These are phyloP conservation scores for Ypsolopha scabrella DNA, from an alignment of 2,888 invertebrate species.

Conservation along the genomic window DNA sequence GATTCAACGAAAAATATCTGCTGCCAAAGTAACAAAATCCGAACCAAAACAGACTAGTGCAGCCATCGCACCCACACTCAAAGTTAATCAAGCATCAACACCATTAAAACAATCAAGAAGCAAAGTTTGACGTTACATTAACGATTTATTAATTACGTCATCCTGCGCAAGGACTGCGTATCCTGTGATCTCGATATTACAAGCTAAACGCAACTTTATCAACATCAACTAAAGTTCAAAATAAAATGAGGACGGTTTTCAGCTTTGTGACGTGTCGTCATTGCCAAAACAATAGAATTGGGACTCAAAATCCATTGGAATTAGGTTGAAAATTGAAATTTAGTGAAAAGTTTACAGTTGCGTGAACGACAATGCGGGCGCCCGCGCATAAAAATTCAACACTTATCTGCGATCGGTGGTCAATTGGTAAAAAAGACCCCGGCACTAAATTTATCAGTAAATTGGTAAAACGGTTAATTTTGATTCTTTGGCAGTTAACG, in stretches of 20 bases:
- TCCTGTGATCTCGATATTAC: background rate
- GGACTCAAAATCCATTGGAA: too few relatives aligned
- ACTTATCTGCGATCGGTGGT: constrained; percentile 43
- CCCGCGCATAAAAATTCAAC: background rate
- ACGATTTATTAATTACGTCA: constrained; percentile 59
- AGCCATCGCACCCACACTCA: too few relatives aligned
- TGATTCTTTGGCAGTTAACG: constrained; percentile 48
- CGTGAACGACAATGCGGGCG: constrained; percentile 1
- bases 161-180: constrained; percentile 15
- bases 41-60: too few relatives aligned
- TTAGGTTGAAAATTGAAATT: too few relatives aligned
- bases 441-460: constrained; percentile 48
- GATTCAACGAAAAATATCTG: too few relatives aligned
- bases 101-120: constrained; percentile 45
- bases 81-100: constrained; percentile 6
- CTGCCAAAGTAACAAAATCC: too few relatives aligned
- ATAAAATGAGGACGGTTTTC: too few relatives aligned
- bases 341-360: background rate
- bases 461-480: constrained; percentile 57
- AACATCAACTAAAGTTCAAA: too few relatives aligned
- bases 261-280: too few relatives aligned
- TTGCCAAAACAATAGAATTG: too few relatives aligned
- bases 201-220: too few relatives aligned
- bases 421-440: constrained; percentile 62
- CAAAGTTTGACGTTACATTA: constrained; percentile 32